Conservation (phyloP, 2,797 vertebrate species). For the Gymnoscopelus braueri region DNA sequence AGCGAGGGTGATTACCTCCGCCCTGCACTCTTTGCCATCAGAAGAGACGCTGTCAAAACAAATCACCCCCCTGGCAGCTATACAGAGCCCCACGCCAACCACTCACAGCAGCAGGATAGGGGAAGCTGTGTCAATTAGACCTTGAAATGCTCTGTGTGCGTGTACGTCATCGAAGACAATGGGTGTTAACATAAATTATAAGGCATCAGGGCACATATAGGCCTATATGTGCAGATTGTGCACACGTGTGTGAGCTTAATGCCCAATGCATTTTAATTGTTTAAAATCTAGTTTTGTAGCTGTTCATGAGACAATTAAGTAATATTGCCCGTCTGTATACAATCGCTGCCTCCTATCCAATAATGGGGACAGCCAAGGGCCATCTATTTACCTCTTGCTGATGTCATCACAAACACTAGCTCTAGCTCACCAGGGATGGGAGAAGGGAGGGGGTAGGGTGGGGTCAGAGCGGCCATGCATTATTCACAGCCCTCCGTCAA, state of each 20-base stretch:
- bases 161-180: constrained; percentile 25
- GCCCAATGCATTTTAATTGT: constrained; percentile 22
- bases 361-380: constrained; percentile 78
- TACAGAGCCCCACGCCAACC: constrained; percentile 1
- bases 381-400: constrained; percentile 85
- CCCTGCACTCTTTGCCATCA: constrained; percentile 70
- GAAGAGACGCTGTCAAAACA: constrained; percentile 81
- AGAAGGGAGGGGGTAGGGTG: constrained; percentile 31
- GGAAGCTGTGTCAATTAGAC: constrained; percentile 33
- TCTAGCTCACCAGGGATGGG: constrained; percentile 74
- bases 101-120: not conserved
- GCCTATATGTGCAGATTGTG: constrained; percentile 5
- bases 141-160: constrained; percentile 1
- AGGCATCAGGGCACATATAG: not conserved
- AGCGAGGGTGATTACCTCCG: constrained; percentile 78
- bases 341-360: constrained; percentile 45
- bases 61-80: constrained; percentile 68
- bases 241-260: constrained; percentile 10
- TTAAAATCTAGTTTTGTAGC: constrained; percentile 41
- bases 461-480: constrained; percentile 87
- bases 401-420: constrained; percentile 90
- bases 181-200: constrained; percentile 23
- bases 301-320: constrained; percentile 39
- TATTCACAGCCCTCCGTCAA: constrained; percentile 84
- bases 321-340: constrained; percentile 56